Base-by-base conservation (phyloP, 2,888 invertebrate genomes). In the Oscheius sp. region DNA sequence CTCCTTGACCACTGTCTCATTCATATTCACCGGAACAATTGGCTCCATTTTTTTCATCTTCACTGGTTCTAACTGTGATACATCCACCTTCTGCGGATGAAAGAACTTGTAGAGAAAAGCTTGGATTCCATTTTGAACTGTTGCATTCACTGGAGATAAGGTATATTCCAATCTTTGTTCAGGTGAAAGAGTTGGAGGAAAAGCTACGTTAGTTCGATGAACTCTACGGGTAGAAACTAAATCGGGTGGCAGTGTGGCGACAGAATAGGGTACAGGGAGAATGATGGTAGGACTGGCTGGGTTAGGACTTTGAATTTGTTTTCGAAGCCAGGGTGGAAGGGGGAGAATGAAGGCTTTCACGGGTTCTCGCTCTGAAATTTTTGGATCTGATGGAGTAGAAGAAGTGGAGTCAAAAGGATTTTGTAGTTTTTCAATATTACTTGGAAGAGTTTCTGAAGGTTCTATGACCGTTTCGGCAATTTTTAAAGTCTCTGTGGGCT, bases 71-170 rank as follows among this genome's bases (percentile, higher is more conserved):
- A 30, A 30, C 1, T 28, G 20, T 28, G 33, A 20, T 22, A n/a
- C 1, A n/a, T 17, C 22, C 5, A 20, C n/a, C 20, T 20, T 12
- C 24, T 24, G 47, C 17, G 54, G 54, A 30, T 32, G 30, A 32
- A 54, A 22, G 20, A 54, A 12, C 6, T 36, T n/a, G 20, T 28
- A 32, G 33, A n/a, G 22, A 2, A 54, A 54, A 4, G 32, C 17
- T 9, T 28, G 33, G 32, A 54, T 32, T 8, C 54, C 33, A 32
- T 24, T 54, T 17, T 12, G n/a, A 20, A 54, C 33, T 32, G 54
- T 54, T 20, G 54, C 54, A 33, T 54, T 54, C 4, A 54, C 24
- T 6, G 54, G 54, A 32, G n/a, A n/a, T 33, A 54, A 54, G 22
- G 54, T 54, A 36, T 33, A 54, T 24, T 32, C 36, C 17, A 0